Base-by-base conservation (phyloP, 2,113 vertebrate genomes). In the Ceyx cyanopectus region DNA sequence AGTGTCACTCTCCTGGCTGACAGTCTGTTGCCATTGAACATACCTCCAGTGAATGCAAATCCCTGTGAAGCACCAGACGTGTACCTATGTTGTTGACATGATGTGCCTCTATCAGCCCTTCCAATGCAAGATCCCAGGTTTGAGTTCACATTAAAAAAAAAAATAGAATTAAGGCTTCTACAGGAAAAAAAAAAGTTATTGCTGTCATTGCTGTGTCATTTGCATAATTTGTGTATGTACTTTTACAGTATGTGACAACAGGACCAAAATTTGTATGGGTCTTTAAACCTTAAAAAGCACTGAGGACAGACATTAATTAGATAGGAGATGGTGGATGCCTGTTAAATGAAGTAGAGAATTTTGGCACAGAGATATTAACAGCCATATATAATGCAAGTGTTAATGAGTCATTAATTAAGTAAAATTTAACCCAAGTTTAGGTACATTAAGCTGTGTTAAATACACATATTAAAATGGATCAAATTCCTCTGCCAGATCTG, bases 381-480 rank as follows among this genome's bases (percentile, higher is more conserved):
- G 2, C 21, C 53, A 51, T 63, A 84, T 69, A 34, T 86, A 87
- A 88, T 83, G 26, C 19, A 51, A 93, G n/a, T 79, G 65, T 61
- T 95, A 88, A 91, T 81, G 54, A 95, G 56, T 85, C 50, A 34
- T 69, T 94, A 92, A 90, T 93, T 93, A 56, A 87, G 29, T 53
- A 90, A 91, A 67, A 93, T 80, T 77, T 87, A 58, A 61, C 50
- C 57, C 45, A 60, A 40, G 8, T 81, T 92, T 65, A 67, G 34
- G 16, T 86, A 70, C 67, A 81, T 93, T 94, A 93, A 75, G 4
- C 8, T 68, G 11, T 69, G 37, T 87, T 96, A 86, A 86, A 41
- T 58, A 51, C 37, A 57, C 20, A 86, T 79, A 82, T 92, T 96
- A 80, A 84, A 95, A 78, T 72, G 14, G 60, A 77, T 92, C 21